Evolutionary conservation across 2,888 invertebrate genomes (phyloP).

Genomic region (Ophioninae sp.): DNA sequence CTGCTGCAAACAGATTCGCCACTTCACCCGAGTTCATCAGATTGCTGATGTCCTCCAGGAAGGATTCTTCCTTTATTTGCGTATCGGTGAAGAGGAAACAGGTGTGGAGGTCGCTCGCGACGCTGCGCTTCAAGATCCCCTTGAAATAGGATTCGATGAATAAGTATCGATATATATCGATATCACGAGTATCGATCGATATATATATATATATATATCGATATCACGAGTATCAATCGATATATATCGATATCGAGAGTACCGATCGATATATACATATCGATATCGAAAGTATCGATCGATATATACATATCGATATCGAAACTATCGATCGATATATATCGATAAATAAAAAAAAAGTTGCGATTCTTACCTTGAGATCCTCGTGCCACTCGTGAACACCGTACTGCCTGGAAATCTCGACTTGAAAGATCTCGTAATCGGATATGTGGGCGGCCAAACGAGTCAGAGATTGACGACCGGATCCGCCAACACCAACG

Average conservation of each 20-base stretch:
- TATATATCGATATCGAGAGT: too few species aligned
- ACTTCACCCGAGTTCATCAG: constrained; percentile 96
- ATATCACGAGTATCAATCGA: too few species aligned
- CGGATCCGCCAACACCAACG: constrained; percentile 96
- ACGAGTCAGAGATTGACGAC: constrained; percentile 94
- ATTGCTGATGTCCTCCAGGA: constrained; percentile 96
- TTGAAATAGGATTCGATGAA: constrained; percentile 84
- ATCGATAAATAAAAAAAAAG: too few species aligned
- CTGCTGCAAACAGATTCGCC: constrained; percentile 92
- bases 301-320: too few species aligned
- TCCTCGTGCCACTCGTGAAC: constrained; percentile 95
- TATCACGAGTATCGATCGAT: too few species aligned
- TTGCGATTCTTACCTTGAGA: too few species aligned
- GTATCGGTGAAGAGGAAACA: constrained; percentile 95
- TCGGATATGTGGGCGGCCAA: constrained; percentile 96
- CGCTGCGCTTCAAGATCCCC: constrained; percentile 89
- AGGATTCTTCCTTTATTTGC: constrained; percentile 96
- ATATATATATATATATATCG: too few species aligned
- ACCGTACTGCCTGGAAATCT: constrained; percentile 94
- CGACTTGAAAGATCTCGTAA: constrained; percentile 95
- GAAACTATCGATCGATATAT: too few species aligned
- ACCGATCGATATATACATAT: too few species aligned
- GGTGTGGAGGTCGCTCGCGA: constrained; percentile 91
- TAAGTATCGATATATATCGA: too few species aligned
- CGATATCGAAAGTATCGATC: too few species aligned